Evolutionary conservation across 2,888 invertebrate genomes (phyloP), one percentile per base, ranked within the genome.

Genomic region (Hypomecis atomaria): DNA sequence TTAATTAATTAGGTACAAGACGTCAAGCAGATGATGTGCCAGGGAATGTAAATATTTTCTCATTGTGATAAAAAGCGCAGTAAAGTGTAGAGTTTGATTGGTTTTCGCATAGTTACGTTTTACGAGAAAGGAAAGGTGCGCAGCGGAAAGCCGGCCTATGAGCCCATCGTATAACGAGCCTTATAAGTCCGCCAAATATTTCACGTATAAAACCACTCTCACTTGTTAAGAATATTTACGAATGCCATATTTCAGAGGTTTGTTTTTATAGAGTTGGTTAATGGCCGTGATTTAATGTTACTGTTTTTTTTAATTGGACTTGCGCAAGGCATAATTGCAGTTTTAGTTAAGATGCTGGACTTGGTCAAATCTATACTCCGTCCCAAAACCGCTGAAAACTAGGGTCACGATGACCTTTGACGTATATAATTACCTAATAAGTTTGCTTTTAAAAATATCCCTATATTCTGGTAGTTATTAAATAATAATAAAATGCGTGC

Each of bases 201-300:
- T 48, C 53, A 65, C 45, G 0, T 33, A 47, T 65, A 67, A 57
- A 58, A 48, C 56, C 58, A 53, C 62, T 70, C 66, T 70, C 73
- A 59, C 68, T 73, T 71, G 55, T 71, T 70, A 73, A 74, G 60
- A 64, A 67, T 58, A 71, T 74, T 74, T 72, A 75, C 63, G 61
- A 58, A 69, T 65, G 71, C 71, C 64, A 69, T 71, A 71, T 69
- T 63, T 56, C 50, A 57, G 69, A 62, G 66, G 63, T 73, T 74
- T 70, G 58, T 72, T 77, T 82, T 78, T 76, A 79, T 74, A 72
- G 74, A 59, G 64, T 58, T 64, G 53, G 65, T 76, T 78, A 76
- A 76, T 75, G 65, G 60, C 59, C 10, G 65, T 70, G 58, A 36
- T 75, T 74, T 75, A 69, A 74, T 73, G 67, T 49, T 50, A 44